Base-by-base conservation (phyloP, 2,888 invertebrate species). In the Antitype chi region DNA sequence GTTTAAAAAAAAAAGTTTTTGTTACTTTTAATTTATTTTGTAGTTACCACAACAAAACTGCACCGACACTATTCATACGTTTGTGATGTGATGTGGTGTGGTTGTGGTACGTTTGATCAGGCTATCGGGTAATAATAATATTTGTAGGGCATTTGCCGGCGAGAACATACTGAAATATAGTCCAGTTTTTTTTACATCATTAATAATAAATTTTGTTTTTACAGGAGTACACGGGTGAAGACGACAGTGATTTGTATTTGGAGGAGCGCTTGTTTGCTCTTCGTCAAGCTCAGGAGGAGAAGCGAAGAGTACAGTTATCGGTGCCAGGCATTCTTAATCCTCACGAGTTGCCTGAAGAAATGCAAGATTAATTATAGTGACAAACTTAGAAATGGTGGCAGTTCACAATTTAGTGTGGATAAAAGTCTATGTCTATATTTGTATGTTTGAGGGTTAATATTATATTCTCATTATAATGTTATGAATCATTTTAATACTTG, bases 221-320 rank as follows among this genome's bases (percentile, higher is more conserved):
- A 8, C 94, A 99, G 99, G 99, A 99, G 97, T 99, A 99, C 94
- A 99, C 99, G 49, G 99, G 99, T 64, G 99, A 99, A 94, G 99
- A 99, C 94, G 99, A 99, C 95, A 98, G 99, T 81, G 99, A 99
- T 96, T 97, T 99, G 92, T 99, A 98, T 97, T 97, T 99, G 92
- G 99, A 99, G 93, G 99, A 99, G 95, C 98, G 99, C 89, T 98
- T 99, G 95, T 97, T 97, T 85, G 98, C 99, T 78, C 97, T 99
- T 85, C 98, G 98, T 87, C 97, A 97, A 91, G 99, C 99, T 68
- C 99, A 99, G 94, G 98, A 98, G 84, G 99, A 99, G 91, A 99
- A 99, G 96, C 97, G 99, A 93, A 98, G 98, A 94, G 97, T 98
- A 89, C 99, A 99, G 97, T 97, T 99, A 96, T 98, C 98, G 67